These are phyloP conservation scores for Grantiella picta DNA, from an alignment of 2,113 vertebrate species.

Conservation along the genomic window DNA sequence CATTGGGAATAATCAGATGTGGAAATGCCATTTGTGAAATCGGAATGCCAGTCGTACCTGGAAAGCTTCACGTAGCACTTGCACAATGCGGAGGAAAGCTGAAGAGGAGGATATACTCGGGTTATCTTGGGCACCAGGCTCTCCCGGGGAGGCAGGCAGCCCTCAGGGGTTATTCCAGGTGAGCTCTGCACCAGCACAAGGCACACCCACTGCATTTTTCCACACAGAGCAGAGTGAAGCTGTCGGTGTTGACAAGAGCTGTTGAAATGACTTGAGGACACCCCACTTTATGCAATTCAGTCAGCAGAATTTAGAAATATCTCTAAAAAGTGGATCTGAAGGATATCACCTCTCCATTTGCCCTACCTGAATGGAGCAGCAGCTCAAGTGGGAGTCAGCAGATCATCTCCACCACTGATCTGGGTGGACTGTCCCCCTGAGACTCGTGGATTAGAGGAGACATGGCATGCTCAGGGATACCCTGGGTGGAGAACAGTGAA, in stretches of 20 bases:
- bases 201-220: background rate
- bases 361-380: background rate
- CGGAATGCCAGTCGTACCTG: background rate
- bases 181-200: background rate
- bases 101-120: background rate
- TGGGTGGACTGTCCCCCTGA: fast-evolving
- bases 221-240: background rate
- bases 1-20: background rate
- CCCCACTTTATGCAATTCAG: background rate
- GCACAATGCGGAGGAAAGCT: background rate
- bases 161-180: background rate
- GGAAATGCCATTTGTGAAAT: background rate
- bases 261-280: background rate
- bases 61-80: background rate
- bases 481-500: background rate
- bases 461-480: background rate
- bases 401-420: too few relatives aligned
- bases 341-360: background rate
- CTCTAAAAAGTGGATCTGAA: background rate
- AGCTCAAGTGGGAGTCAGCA: background rate
- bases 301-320: background rate
- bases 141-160: background rate
- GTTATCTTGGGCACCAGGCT: background rate
- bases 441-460: background rate
- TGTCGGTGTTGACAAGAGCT: background rate